Percentiles rank a stretch among this genome's conserved stretches.
These are phyloP conservation scores for Chrysolina americana DNA, from an alignment of 2,888 invertebrate genomes.

Conservation along the genomic window DNA sequence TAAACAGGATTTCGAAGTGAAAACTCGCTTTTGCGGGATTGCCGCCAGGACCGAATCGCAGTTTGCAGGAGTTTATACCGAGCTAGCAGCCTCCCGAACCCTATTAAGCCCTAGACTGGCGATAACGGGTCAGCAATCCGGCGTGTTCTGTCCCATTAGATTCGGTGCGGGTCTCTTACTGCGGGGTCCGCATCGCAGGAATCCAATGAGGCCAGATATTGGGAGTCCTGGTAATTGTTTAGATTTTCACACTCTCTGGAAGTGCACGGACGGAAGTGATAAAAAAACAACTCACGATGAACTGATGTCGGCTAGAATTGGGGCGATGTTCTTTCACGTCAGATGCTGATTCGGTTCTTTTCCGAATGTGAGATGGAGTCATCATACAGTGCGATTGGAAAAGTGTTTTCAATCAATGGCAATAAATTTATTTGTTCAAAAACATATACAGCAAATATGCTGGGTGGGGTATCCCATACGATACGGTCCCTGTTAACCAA, in stretches of 20 bases:
- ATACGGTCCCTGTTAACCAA: too few relatives aligned
- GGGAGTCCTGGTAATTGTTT: slow-evolving; percentile 12
- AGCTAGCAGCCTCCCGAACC: slow-evolving; percentile 60
- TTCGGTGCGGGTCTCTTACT: slow-evolving; percentile 61
- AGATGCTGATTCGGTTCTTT: background rate
- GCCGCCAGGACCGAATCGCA: slow-evolving; percentile 60
- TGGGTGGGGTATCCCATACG: too few relatives aligned
- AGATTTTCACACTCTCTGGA: slow-evolving; percentile 14
- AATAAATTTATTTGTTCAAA: too few relatives aligned
- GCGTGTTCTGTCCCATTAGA: slow-evolving; percentile 65
- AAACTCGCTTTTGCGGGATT: slow-evolving; percentile 63
- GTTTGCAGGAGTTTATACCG: slow-evolving; percentile 62
- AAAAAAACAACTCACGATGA: background rate
- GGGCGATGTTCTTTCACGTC: background rate
- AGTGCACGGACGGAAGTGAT: background rate
- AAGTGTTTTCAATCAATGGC: too few relatives aligned
- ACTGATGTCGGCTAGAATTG: background rate
- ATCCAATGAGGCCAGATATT: slow-evolving; percentile 26
- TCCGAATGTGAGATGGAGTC: background rate
- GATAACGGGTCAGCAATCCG: slow-evolving; percentile 67
- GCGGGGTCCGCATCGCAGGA: slow-evolving; percentile 37
- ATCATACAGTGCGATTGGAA: too few relatives aligned
- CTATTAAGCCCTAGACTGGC: slow-evolving; percentile 63
- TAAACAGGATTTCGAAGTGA: slow-evolving; percentile 61
- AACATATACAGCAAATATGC: too few relatives aligned